Percentiles rank a stretch among this genome's conserved stretches.
Evolutionary conservation across 2,113 vertebrate genomes (phyloP).

Genomic region (Brachyistius frenatus): DNA sequence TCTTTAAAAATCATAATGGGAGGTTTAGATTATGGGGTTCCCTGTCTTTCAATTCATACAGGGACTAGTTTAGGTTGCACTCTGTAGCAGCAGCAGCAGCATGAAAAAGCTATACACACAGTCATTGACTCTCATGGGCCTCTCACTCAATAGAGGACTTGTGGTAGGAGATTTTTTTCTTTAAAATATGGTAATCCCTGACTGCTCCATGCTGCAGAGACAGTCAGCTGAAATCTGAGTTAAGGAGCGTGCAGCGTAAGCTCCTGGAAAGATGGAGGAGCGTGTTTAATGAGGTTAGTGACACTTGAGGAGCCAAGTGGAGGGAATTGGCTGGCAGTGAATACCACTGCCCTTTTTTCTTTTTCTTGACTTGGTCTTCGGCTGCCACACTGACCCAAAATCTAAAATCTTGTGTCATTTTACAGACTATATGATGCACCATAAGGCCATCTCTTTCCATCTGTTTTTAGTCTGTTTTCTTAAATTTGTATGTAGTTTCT

Average conservation of each 20-base stretch:
- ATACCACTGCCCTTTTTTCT: constrained; percentile 33
- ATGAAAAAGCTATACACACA: constrained; percentile 44
- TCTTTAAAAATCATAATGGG: constrained; percentile 20
- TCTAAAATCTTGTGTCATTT: constrained; percentile 18
- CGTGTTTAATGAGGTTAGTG: constrained; percentile 74
- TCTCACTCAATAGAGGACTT: constrained; percentile 53
- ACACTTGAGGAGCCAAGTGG: constrained; percentile 72
- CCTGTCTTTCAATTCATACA: constrained; percentile 44
- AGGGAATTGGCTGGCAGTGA: constrained; percentile 48
- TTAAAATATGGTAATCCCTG: constrained; percentile 83
- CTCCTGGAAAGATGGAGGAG: constrained; percentile 47
- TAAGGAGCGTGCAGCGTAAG: constrained; percentile 73
- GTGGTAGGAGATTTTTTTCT: constrained; percentile 66
- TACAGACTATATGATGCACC: constrained; percentile 17
- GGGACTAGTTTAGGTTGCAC: constrained; percentile 43
- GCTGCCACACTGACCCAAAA: constrained; percentile 48
- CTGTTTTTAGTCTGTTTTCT: neutral
- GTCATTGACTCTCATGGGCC: constrained; percentile 39
- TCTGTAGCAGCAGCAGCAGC: constrained; percentile 26
- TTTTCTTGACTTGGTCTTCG: constrained; percentile 28
- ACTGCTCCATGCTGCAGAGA: constrained; percentile 62
- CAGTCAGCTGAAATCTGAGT: constrained; percentile 69
- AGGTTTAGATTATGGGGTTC: constrained; percentile 41
- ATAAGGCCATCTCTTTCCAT: neutral
- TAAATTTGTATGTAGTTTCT: too few species aligned